phyloP scores from a whole-genome alignment of 1,140 invertebrate species.

The Trinorchestia longiramus region DNA sequence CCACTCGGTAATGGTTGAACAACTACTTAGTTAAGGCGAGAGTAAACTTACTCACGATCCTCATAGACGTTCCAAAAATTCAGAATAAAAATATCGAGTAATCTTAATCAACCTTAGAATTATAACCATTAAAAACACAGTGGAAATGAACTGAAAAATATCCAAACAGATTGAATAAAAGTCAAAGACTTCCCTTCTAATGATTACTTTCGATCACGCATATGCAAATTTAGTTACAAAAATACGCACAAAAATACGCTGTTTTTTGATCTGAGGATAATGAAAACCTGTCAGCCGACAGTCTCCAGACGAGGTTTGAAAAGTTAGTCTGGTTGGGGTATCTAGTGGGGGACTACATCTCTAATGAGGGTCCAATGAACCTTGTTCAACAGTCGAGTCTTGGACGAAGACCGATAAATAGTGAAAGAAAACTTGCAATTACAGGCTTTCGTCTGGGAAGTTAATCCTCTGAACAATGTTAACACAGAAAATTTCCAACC shows the following conservation, averaged over 20 bases:
- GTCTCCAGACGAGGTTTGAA: not conserved
- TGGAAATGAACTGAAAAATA: not conserved
- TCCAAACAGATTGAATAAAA: not conserved
- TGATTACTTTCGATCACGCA: not conserved
- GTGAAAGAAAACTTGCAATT: not conserved
- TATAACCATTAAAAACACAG: not conserved
- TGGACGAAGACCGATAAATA: not conserved
- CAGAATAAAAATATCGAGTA: not conserved
- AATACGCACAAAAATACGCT: not conserved
- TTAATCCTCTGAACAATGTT: not conserved
- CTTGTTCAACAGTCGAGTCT: not conserved
- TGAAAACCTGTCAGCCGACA: not conserved
- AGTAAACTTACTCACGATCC: not conserved
- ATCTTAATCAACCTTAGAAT: not conserved
- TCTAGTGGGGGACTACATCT: not conserved
- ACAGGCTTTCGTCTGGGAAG: not conserved
- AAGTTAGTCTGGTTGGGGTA: not conserved
- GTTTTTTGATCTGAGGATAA: constrained; percentile 16
- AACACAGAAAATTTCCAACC: not conserved
- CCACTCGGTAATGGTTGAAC: not conserved
- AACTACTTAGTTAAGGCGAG: not conserved
- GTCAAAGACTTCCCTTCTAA: not conserved
- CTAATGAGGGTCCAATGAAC: not conserved
- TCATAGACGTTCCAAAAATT: not conserved
- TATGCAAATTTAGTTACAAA: not conserved